Evolutionary conservation across 2,113 vertebrate species (phyloP), one percentile per base, ranked within the genome.

Genomic region (Syngnathoides biaculeatus): DNA sequence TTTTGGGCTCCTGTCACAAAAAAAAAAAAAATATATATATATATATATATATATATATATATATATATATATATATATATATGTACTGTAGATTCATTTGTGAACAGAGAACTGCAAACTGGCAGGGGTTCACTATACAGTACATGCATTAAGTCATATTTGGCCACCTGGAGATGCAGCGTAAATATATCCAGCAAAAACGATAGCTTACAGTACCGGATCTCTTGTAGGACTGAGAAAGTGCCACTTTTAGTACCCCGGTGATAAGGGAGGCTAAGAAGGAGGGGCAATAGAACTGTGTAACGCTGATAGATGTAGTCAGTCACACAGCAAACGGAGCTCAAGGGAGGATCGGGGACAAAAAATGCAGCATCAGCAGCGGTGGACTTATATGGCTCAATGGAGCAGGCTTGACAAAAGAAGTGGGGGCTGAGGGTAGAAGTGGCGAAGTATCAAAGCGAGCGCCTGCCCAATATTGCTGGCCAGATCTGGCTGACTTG

Each of bases 381-480:
- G 65, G 63, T 43, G 85, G 84, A 71, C 83, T 89, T 86, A 80
- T 73, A 71, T 79, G 85, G 85, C 79, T 89, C 84, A 89, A 88
- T 82, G 76, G 64, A 72, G 66, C 40, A 63, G 57, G 66, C 68
- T 73, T 24, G 43, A 60, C 6, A 63, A 43, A 15, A 12, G n/a
- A 38, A 22, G 30, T 64, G 9, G 9, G 59, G 30, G 42, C 1
- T 35, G 58, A 42, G 67, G 4, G 43, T 42, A 15, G 63, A 71
- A 67, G 68, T 30, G 78, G 60, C 13, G 30, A 73, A 75, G 64
- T 75, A 77, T 84, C 84, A 86, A 86, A 82, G 86, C 73, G 78
- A 89, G 83, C 75, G 78, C 83, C 83, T 82, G 83, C 77, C 80
- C 84, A 83, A 83, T 86, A 35, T 78, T 69, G 80, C 65, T 74